Evolutionary conservation across 2,113 vertebrate genomes (phyloP).

Genomic region (Myiozetetes cayanensis): DNA sequence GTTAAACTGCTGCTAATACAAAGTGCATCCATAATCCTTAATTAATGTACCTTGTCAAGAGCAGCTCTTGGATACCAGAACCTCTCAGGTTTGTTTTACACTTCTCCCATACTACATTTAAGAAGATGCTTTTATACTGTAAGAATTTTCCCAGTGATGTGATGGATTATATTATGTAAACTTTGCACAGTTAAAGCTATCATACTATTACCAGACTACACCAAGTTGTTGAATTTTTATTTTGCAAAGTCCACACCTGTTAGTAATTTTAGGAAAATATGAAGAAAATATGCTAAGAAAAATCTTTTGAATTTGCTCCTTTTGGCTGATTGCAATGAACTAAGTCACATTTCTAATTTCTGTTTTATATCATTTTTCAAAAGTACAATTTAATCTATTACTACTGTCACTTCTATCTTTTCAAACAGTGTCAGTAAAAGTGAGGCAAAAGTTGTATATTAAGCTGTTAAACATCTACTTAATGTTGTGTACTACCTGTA

Average conservation of each 20-base stretch:
- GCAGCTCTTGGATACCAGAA: background rate
- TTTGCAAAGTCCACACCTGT: background rate
- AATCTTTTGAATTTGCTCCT: background rate
- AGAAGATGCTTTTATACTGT: background rate
- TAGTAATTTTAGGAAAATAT: background rate
- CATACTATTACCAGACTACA: background rate
- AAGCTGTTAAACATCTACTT: background rate
- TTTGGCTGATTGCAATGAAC: background rate
- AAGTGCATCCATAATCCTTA: slow-evolving; percentile 5
- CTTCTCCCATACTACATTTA: background rate
- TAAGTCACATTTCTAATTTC: background rate
- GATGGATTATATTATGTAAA: background rate
- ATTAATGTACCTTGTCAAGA: slow-evolving; percentile 32
- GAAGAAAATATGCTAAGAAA: background rate
- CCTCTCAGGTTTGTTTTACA: background rate
- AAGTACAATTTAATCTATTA: background rate
- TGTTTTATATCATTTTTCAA: background rate
- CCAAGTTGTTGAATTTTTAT: background rate
- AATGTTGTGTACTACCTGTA: background rate
- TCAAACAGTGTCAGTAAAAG: background rate
- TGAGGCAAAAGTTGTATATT: background rate
- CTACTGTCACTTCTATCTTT: background rate
- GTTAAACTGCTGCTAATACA: background rate
- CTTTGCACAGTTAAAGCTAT: background rate
- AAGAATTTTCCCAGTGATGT: background rate